These are phyloP conservation scores for Hycleus phaleratus DNA, from an alignment of 1,140 invertebrate genomes.

Conservation along the genomic window DNA sequence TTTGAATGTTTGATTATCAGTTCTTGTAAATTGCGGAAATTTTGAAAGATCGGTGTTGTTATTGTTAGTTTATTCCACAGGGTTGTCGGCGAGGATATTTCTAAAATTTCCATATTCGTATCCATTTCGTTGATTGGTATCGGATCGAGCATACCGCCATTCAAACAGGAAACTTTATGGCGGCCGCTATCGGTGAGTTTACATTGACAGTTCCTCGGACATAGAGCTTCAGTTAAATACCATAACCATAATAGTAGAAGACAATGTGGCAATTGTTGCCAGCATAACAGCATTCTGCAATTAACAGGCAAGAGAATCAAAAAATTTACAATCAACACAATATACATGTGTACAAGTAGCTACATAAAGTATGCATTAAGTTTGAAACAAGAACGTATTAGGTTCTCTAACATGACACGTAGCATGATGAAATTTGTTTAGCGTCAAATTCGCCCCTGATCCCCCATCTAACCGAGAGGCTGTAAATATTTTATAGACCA, in stretches of 20 bases:
- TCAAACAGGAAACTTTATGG: slow-evolving; percentile 39
- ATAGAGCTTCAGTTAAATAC: slow-evolving; percentile 34
- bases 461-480: too few species aligned
- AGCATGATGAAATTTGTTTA: slow-evolving; percentile 5
- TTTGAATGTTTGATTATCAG: slow-evolving; percentile 65
- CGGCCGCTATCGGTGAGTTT: slow-evolving; percentile 30
- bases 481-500: too few species aligned
- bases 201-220: slow-evolving; percentile 36
- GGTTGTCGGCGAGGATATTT: slow-evolving; percentile 55
- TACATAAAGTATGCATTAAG: neutral
- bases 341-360: neutral
- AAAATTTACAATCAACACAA: neutral
- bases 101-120: slow-evolving; percentile 54
- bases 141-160: slow-evolving; percentile 52
- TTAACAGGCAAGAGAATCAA: slow-evolving; percentile 3
- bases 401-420: neutral
- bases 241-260: slow-evolving; percentile 35
- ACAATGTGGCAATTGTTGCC: slow-evolving; percentile 29
- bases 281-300: slow-evolving; percentile 36
- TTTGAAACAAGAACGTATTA: neutral
- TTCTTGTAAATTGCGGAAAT: slow-evolving; percentile 61
- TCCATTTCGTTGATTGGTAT: slow-evolving; percentile 57
- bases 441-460: too few species aligned
- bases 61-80: slow-evolving; percentile 57
- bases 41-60: slow-evolving; percentile 61